Conservation (phyloP, 2,888 invertebrate genomes). For the Carpatolechia fugitivella region DNA sequence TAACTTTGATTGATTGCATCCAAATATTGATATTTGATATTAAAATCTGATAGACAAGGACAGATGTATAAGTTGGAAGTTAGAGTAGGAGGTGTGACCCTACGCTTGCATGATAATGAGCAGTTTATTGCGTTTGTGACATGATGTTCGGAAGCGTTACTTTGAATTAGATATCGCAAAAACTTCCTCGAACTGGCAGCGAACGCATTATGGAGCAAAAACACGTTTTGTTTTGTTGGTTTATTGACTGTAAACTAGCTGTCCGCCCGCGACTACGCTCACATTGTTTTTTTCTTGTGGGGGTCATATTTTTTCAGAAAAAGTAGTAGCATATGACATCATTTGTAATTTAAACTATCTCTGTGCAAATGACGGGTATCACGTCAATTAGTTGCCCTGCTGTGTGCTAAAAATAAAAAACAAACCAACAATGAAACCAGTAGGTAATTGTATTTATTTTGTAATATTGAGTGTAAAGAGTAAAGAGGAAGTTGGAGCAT, state of each 20-base stretch:
- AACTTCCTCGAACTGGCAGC: conserved; percentile 5
- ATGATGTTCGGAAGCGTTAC: conserved; percentile 42
- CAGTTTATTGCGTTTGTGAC: conserved; percentile 40
- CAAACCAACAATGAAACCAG: too few species aligned
- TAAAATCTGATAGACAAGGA: conserved; percentile 41
- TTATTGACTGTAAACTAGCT: neutral
- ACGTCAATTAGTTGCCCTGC: too few species aligned
- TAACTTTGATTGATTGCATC: conserved; percentile 77
- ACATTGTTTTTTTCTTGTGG: too few species aligned
- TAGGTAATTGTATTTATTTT: too few species aligned
- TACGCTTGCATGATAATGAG: conserved; percentile 48
- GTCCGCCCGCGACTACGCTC: too few species aligned
- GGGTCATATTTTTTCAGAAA: too few species aligned
- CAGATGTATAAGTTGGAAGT: conserved; percentile 26
- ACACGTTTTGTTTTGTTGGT: neutral
- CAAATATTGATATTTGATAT: conserved; percentile 75
- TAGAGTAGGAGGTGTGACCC: conserved; percentile 34
- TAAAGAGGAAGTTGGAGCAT: too few species aligned
- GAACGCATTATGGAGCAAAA: neutral
- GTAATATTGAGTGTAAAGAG: too few species aligned
- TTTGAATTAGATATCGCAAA: conserved; percentile 24
- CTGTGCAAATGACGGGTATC: too few species aligned
- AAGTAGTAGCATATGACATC: too few species aligned
- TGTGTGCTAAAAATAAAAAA: too few species aligned
- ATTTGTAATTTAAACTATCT: too few species aligned